Conservation (phyloP, 1,140 invertebrate genomes). For the Stegodyphus dumicola region DNA sequence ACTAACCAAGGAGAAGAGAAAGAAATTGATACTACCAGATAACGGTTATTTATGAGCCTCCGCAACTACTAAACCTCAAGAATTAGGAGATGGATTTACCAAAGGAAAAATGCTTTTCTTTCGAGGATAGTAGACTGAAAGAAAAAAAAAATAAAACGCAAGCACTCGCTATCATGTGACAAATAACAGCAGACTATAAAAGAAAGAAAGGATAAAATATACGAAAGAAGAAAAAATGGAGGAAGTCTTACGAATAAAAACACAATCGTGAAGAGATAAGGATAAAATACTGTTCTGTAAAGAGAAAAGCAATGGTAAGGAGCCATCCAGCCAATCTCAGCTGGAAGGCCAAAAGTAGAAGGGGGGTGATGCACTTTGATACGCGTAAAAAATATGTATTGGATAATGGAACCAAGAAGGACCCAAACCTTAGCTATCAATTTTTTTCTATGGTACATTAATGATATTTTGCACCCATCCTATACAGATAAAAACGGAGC, state of each 20-base stretch:
- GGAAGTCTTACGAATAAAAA: background rate
- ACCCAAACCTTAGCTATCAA: no score
- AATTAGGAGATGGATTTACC: no score
- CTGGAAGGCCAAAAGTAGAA: background rate
- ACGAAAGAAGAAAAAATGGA: background rate
- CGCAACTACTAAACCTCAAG: no score
- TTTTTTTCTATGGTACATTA: no score
- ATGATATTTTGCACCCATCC: no score
- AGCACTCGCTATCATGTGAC: background rate
- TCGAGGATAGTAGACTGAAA: background rate
- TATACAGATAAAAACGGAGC: no score
- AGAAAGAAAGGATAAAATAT: slow-evolving; percentile 1
- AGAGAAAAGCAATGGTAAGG: background rate
- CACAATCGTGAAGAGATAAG: background rate
- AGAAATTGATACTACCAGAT: no score
- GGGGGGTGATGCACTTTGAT: background rate
- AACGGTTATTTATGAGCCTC: no score
- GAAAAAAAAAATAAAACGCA: background rate
- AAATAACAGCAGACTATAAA: background rate
- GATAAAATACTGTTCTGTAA: background rate
- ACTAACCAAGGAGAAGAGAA: no score
- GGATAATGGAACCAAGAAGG: no score
- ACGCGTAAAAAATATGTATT: no score
- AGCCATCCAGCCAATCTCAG: background rate
- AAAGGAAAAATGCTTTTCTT: slow-evolving; percentile 1